phyloP scores from a whole-genome alignment of 2,797 vertebrate species.

The Ceryle rudis region DNA sequence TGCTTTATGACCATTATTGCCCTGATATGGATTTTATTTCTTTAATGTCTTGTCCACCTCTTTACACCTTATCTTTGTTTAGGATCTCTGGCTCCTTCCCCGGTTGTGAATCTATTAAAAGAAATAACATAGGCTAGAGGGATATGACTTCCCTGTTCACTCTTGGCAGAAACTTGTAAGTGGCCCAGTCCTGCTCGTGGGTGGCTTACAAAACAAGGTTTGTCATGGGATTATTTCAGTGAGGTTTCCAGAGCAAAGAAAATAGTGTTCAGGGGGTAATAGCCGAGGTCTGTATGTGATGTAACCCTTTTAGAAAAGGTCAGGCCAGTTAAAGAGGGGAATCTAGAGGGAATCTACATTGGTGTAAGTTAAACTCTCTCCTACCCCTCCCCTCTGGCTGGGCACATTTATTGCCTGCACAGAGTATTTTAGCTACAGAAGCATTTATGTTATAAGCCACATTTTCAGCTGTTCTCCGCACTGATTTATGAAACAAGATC shows the following conservation, averaged over 20 bases:
- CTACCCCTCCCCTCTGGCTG: not conserved
- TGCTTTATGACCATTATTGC: constrained; percentile 67
- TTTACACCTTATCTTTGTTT: constrained; percentile 53
- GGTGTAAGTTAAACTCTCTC: not conserved
- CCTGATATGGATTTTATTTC: constrained; percentile 61
- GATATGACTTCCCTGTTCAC: not conserved
- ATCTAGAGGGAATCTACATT: constrained; percentile 22
- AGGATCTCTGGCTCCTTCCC: constrained; percentile 43
- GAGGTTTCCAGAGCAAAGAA: constrained; percentile 31
- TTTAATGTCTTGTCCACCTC: constrained; percentile 48
- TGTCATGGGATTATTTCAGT: not conserved
- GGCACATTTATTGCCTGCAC: not conserved
- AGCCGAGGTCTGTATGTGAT: constrained; percentile 33
- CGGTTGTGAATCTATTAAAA: not conserved
- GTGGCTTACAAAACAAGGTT: not conserved
- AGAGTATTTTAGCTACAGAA: not conserved
- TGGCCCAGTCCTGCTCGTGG: not conserved
- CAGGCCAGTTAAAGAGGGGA: not conserved
- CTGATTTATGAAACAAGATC: not conserved
- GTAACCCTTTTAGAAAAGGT: constrained; percentile 47
- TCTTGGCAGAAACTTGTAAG: not conserved
- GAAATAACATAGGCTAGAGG: not conserved
- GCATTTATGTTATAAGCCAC: not conserved
- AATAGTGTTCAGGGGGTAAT: constrained; percentile 41
- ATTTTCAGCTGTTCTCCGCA: not conserved